Percentiles rank a stretch among this genome's conserved stretches.
Conservation (phyloP, 2,888 invertebrate genomes). For the Octonoba sinensis region DNA sequence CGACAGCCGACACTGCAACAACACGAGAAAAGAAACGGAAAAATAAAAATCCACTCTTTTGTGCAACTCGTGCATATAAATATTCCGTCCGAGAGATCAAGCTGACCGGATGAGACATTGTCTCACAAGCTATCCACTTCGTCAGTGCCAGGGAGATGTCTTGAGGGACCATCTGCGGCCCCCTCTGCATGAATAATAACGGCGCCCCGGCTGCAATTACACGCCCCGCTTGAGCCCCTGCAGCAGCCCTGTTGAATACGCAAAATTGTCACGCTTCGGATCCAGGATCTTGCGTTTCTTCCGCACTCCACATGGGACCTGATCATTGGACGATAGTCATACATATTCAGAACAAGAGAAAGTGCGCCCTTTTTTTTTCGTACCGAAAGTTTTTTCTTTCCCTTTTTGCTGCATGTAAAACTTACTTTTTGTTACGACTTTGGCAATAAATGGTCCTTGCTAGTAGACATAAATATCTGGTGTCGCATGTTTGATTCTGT, state of each 20-base stretch:
- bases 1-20: too few species aligned
- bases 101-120: constrained; percentile 43
- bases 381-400: neutral
- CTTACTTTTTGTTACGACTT: neutral
- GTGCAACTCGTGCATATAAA: constrained; percentile 37
- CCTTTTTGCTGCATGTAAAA: neutral
- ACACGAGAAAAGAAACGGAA: too few species aligned
- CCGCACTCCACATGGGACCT: constrained; percentile 29
- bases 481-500: too few species aligned
- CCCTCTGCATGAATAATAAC: constrained; percentile 55
- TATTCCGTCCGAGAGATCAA: constrained; percentile 24
- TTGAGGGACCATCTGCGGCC: constrained; percentile 50
- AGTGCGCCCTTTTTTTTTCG: neutral
- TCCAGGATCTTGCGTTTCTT: constrained; percentile 24
- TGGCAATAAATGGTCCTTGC: too few species aligned
- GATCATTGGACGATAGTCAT: constrained; percentile 21
- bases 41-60: too few species aligned
- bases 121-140: constrained; percentile 36
- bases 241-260: constrained; percentile 50
- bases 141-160: constrained; percentile 49
- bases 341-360: constrained; percentile 45
- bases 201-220: constrained; percentile 51
- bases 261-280: constrained; percentile 56
- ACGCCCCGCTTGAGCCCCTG: constrained; percentile 42
- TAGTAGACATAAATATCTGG: too few species aligned